A percentile compares a stretch with the other conserved stretches of the same genome.
phyloP scores from a whole-genome alignment of 2,888 invertebrate genomes.

The Biston stratarius region DNA sequence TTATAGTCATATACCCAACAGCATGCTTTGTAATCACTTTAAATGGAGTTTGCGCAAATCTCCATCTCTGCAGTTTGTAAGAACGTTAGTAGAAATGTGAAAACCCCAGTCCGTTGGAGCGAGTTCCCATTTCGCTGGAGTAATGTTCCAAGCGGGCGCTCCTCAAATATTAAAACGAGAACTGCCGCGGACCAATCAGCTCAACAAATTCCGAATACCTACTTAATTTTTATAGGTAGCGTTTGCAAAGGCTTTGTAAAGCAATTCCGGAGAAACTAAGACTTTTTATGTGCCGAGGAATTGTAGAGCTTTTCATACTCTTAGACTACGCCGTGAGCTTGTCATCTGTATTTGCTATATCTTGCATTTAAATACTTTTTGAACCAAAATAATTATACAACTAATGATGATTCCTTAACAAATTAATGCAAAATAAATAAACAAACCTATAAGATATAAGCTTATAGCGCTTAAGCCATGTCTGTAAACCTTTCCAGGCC shows the following conservation, averaged over 20 bases:
- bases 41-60: conserved; percentile 5
- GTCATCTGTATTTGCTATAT: too few species aligned
- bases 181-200: conserved; percentile 44
- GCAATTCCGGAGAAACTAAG: conserved; percentile 2
- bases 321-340: too few species aligned
- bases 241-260: conserved; percentile 3
- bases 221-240: conserved; percentile 24
- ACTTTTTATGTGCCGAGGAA: background rate
- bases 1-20: conserved; percentile 9
- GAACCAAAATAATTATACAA: too few species aligned
- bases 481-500: too few species aligned
- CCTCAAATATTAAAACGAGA: conserved; percentile 57
- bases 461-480: too few species aligned
- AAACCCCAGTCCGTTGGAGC: conserved; percentile 43
- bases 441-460: too few species aligned
- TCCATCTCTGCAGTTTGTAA: conserved; percentile 5
- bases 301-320: background rate
- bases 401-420: too few species aligned
- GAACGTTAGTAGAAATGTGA: conserved; percentile 33
- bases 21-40: background rate
- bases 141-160: conserved; percentile 47
- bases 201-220: conserved; percentile 53
- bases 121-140: conserved; percentile 44
- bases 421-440: too few species aligned
- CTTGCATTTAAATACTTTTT: too few species aligned